Evolutionary conservation across 2,888 invertebrate genomes (phyloP).

Genomic region (Alviniconcha strummeri): DNA sequence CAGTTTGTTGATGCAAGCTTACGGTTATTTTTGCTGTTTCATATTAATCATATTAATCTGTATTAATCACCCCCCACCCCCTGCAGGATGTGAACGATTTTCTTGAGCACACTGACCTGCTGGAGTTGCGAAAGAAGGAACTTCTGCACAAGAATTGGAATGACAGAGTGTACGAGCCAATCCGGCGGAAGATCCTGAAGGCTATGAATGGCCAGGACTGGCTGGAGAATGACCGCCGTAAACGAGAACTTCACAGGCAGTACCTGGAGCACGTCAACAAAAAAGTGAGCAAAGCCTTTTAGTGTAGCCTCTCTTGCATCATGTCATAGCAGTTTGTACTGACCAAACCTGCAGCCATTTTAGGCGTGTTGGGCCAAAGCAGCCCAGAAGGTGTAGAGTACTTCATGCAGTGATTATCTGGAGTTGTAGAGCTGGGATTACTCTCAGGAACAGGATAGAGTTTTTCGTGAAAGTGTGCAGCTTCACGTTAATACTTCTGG

Average conservation of each 20-base stretch:
- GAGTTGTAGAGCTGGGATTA: no score
- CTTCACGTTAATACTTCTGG: no score
- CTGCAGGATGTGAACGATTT: slow-evolving; percentile 60
- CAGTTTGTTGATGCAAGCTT: no score
- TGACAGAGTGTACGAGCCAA: slow-evolving; percentile 68
- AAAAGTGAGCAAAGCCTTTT: slow-evolving; percentile 55
- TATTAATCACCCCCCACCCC: no score
- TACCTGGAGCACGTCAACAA: slow-evolving; percentile 70
- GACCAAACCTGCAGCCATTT: no score
- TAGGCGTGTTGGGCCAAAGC: no score
- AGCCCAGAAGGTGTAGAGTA: no score
- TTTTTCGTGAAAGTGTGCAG: no score
- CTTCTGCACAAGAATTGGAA: slow-evolving; percentile 71
- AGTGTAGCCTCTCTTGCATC: no score
- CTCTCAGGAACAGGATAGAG: no score
- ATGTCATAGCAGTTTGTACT: no score
- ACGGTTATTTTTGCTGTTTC: not conserved
- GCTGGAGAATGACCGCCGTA: slow-evolving; percentile 60
- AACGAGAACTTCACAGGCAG: slow-evolving; percentile 67
- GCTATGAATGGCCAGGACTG: slow-evolving; percentile 64
- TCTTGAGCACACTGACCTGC: slow-evolving; percentile 54
- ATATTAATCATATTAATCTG: not conserved
- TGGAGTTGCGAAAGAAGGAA: slow-evolving; percentile 66
- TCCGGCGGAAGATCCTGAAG: slow-evolving; percentile 62
- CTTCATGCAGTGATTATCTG: no score